These are phyloP conservation scores for Lepilemur septentrionalis DNA, from an alignment of 2,797 vertebrate species.

Conservation along the genomic window DNA sequence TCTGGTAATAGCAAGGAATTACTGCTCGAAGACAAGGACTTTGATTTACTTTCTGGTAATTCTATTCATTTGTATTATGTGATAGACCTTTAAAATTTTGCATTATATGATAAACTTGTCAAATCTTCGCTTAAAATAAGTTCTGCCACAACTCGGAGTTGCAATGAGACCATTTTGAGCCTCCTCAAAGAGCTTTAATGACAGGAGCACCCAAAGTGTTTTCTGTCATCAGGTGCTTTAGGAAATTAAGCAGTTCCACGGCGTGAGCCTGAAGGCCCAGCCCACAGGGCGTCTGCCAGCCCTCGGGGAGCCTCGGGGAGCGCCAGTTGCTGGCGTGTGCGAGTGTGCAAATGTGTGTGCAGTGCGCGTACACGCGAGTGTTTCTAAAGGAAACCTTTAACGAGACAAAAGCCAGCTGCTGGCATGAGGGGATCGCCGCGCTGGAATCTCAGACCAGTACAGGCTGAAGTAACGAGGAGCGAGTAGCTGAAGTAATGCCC, in stretches of 20 bases:
- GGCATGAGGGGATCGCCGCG: accelerated
- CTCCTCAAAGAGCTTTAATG: neutral
- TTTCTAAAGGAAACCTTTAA: neutral
- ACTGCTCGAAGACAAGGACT: neutral
- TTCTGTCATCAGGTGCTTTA: neutral
- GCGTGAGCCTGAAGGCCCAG: accelerated
- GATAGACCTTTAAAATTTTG: neutral
- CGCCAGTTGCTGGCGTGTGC: neutral
- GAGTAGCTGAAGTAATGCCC: neutral
- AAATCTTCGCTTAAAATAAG: neutral
- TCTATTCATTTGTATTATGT: neutral
- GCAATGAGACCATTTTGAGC: neutral
- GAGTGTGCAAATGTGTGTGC: neutral
- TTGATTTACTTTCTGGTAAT: neutral
- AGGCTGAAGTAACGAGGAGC: neutral
- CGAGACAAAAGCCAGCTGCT: neutral
- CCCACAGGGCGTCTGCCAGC: neutral
- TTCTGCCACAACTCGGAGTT: neutral
- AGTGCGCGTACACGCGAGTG: accelerated
- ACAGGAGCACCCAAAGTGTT: neutral
- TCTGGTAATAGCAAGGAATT: neutral
- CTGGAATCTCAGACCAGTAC: too few species aligned
- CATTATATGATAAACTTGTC: neutral
- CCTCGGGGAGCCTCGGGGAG: neutral
- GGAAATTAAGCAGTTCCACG: neutral